Evolutionary conservation across 2,113 vertebrate species (phyloP).

Genomic region (Carlito syrichta): DNA sequence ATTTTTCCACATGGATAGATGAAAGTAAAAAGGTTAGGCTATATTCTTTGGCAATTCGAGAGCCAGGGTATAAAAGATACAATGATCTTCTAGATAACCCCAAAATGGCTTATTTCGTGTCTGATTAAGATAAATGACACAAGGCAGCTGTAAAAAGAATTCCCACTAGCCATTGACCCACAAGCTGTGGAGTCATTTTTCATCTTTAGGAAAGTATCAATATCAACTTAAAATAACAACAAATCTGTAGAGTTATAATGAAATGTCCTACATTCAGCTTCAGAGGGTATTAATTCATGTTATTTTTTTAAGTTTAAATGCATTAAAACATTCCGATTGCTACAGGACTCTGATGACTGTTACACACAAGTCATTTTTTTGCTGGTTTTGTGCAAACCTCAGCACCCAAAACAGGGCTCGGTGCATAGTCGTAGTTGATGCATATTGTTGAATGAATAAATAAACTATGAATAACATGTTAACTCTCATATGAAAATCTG

Average conservation of each 20-base stretch:
- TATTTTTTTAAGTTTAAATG: slow-evolving; percentile 17
- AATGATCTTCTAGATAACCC: slow-evolving; percentile 70
- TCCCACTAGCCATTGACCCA: slow-evolving; percentile 72
- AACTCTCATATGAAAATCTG: neutral
- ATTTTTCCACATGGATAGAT: neutral
- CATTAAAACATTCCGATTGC: slow-evolving; percentile 2
- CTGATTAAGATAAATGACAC: slow-evolving; percentile 81
- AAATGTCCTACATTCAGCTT: slow-evolving; percentile 27
- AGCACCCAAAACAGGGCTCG: neutral
- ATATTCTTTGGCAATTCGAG: neutral
- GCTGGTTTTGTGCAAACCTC: neutral
- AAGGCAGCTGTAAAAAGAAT: slow-evolving; percentile 81
- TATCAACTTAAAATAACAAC: slow-evolving; percentile 59
- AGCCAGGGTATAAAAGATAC: slow-evolving; percentile 29
- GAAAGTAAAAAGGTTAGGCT: slow-evolving; percentile 44
- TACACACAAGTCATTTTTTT: neutral
- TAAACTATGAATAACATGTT: neutral
- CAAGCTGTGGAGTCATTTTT: slow-evolving; percentile 68
- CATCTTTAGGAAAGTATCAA: slow-evolving; percentile 64
- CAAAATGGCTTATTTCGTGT: slow-evolving; percentile 72
- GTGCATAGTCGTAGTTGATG: neutral
- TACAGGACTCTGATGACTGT: neutral
- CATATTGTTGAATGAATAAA: neutral
- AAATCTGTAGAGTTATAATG: slow-evolving; percentile 43
- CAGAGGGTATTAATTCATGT: neutral